These are phyloP conservation scores for Poeciliopsis retropinna DNA, from an alignment of 2,113 vertebrate species.

Conservation along the genomic window DNA sequence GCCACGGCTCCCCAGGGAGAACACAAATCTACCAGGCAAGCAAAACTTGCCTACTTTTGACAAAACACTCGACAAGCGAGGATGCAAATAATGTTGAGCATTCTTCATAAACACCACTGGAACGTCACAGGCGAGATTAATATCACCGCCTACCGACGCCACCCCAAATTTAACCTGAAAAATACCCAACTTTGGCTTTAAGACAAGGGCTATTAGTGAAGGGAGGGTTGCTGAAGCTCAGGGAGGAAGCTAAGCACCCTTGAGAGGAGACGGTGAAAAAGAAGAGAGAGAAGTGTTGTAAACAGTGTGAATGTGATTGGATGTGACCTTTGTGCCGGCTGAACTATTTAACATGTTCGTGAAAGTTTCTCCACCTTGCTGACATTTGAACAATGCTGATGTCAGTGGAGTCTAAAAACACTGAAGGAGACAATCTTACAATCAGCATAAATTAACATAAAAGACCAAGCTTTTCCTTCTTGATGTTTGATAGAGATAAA, in stretches of 20 bases:
- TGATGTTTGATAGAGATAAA: background rate
- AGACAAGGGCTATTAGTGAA: conserved; percentile 55
- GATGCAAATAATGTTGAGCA: conserved; percentile 74
- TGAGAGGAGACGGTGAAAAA: conserved; percentile 21
- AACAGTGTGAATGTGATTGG: conserved; percentile 56
- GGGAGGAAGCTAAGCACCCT: conserved; percentile 28
- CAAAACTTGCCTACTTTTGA: conserved; percentile 83
- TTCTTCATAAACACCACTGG: conserved; percentile 68
- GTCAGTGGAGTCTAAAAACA: conserved; percentile 18
- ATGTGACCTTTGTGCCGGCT: conserved; percentile 57
- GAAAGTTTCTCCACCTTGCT: conserved; percentile 48
- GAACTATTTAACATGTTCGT: conserved; percentile 44
- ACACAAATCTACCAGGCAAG: conserved; percentile 80
- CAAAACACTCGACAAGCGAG: conserved; percentile 79
- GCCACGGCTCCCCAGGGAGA: conserved; percentile 78
- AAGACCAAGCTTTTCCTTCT: background rate
- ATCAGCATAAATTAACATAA: conserved; percentile 1
- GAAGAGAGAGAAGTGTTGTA: conserved; percentile 25
- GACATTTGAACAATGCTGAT: conserved; percentile 62
- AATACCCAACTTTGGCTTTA: conserved; percentile 61
- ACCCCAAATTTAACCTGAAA: conserved; percentile 77
- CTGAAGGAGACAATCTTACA: background rate
- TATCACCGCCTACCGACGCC: conserved; percentile 47
- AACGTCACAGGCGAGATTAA: conserved; percentile 56
- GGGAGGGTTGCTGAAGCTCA: conserved; percentile 22